Evolutionary conservation across 2,888 invertebrate species (phyloP), one percentile per base, ranked within the genome.

Genomic region (Bombyx huttoni): DNA sequence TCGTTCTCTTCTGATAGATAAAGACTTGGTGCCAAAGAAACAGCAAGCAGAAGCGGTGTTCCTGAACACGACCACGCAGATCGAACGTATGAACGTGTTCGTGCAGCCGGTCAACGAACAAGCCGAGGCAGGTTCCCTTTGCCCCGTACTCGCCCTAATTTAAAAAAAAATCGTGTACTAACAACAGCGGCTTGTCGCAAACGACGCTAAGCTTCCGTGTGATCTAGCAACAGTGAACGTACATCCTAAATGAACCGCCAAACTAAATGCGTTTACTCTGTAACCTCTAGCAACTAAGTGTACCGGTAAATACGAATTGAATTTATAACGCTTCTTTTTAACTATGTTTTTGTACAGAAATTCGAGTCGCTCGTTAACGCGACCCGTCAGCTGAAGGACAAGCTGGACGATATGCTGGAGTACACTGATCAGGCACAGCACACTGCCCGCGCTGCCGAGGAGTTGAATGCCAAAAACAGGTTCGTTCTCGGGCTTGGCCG

Each of bases 331-430:
- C n/a, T n/a, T n/a, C n/a, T n/a, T n/a, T 13, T 24, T 49, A 45
- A 0, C 24, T 48, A 13, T 54, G 59, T 45, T 33, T 2, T 53
- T 12, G 49, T 56, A 0, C 62, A 89, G 67, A 80, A 89, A 63
- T 84, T 94, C 51, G 87, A 89, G 49, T 65, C 71, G 0, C 70
- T 94, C 0, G 90, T 91, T 59, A 83, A 89, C 24, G 85, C 89
- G 47, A 90, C 94, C 0, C 90, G 89, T 0, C 87, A 89, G 7
- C 90, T 94, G 51, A 91, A 91, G 53, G 82, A 84, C 1, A 94
- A 93, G 61, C 75, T 96, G 48, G 91, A 93, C 47, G 95, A 96
- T 68, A 86, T 96, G 62, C 84, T 90, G 48, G 89, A 92, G 51
- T 92, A 93, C 71, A 93, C 93, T 0, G 89, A 91, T 12, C 78